Evolutionary conservation across 2,113 vertebrate species (phyloP), one percentile per base, ranked within the genome.

Genomic region (Rhea pennata): DNA sequence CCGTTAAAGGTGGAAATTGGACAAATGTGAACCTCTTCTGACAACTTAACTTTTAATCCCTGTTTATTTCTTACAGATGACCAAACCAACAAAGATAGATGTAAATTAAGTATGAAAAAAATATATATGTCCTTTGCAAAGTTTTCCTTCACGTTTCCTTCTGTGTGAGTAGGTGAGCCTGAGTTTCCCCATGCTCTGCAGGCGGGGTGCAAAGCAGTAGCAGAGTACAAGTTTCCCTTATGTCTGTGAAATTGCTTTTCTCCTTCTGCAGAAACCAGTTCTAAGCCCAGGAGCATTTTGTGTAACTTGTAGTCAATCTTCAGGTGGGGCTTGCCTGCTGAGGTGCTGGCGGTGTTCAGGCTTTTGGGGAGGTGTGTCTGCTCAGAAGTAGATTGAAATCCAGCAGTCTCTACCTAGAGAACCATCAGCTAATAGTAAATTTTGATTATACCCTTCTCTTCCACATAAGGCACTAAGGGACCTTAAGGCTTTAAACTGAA

Each of bases 401-500:
- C 24, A 54, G 26, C 0, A 0, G 9, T 39, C 39, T 76, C 16
- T 88, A 22, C 31, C 69, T 78, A 54, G 21, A 46, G 56, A 92
- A 15, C 51, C 39, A 51, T 26, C 31, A 79, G 24, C 5, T 64
- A 84, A 36, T 5, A 66, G 15, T 15, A 58, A 27, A 3, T 89
- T 42, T 50, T 64, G 10, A 26, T 83, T 59, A 20, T 12, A 58
- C 14, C 4, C 56, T 44, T 26, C 31, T 69, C 12, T 56, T 71
- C 27, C 56, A 46, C 4, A 10, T 8, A 36, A 7, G 2, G 44
- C 1, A 1, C 39, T 29, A 66, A 59, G 59, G 69, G 2, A 5
- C 50, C 70, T 88, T 13, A 77, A 77, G 23, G 12, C 51, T 95
- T 87, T 76, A 79, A 44, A 50, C 12, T 81, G 72, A 26, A 27